Base-by-base conservation (phyloP, 2,113 vertebrate species). In the Odocoileus virginianus region DNA sequence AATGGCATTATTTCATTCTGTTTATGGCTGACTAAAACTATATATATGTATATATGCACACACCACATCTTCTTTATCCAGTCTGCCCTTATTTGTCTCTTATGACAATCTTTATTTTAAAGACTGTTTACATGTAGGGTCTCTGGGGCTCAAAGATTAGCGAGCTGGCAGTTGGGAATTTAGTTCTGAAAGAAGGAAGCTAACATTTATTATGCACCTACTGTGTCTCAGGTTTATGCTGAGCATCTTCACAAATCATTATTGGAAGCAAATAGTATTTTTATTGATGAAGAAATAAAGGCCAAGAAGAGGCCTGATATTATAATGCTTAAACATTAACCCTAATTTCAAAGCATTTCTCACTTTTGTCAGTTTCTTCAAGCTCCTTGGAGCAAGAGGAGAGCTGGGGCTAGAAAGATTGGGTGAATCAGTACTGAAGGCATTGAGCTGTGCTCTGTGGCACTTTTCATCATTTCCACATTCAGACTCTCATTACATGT, bases 201-300 rank as follows among this genome's bases (percentile, higher is more conserved):
- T 78, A 36, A 36, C 45, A 23, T 55, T 64, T 87, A 87, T 54
- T 43, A 40, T 27, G 25, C 0, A 54, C 27, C 6, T 43, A 33
- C 28, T n/a, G 1, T 36, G 27, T 64, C 54, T 93, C 52, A 33
- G 17, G 4, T 14, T 89, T 57, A 58, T 82, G 92, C 76, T 88
- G 19, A 96, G 3, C 25, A 57, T 19, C 33, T 96, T 67, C 25
- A 74, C 15, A 89, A 50, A 89, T 94, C 82, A 58, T 81, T 58
- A 89, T 78, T 60, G 79, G 61, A 94, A 90, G n/a, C 82, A 88
- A 87, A 74, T 67, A 16, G 43, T 60, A 64, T 91, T 93, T 97
- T 94, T 76, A 58, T 36, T 3, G 13, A 36, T 90, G 57, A 88
- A 85, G 54, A 91, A 47, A 43, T 6, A 64, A 78, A 86, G 47